Evolutionary conservation across 2,888 invertebrate species (phyloP), one percentile per base, ranked within the genome.

Genomic region (Tipula helvola): DNA sequence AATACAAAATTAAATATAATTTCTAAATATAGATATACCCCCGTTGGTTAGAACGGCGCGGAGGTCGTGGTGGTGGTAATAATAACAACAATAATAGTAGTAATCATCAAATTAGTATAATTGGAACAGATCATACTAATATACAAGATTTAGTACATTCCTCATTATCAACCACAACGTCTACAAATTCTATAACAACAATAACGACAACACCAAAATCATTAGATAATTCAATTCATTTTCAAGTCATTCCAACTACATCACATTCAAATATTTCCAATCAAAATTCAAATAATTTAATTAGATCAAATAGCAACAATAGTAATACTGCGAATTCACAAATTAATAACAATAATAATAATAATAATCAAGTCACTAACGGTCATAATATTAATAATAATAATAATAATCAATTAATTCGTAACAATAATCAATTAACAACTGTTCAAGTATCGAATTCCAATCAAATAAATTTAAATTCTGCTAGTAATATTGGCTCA

Each of bases 1-100:
- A 86, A 85, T 86, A 52, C 52, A 84, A 52, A 44, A 84, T 36
- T n/a, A 28, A 5, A 41, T 42, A 36, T 84, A 47, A 44, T 71
- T 71, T 71, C 28, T 10, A 71, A 57, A 42, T 57, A n/a, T 28
- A 91, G 90, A 88, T 91, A 0, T 91, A 91, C 88, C 90, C 91
- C 2, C 90, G 91, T 83, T 91, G 91, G 91, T 89, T 91, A 36
- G 91, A 91, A 91, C 87, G 91, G 90, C 87, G 89, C 90, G 87
- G 91, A 90, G 71, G 71, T 71, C 71, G 71, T 71, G 71, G 18
- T 71, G 71, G 71, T 71, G 71, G 71, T 71, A 71, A 18, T 28
- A 71, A 71, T 71, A 71, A 85, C 44, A 12, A 44, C 57, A 87
- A 47, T 39, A 87, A 87, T 42, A 86, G 12, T 83, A 71, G n/a